Evolutionary conservation across 1,140 invertebrate species (phyloP), one percentile per base, ranked within the genome.

Genomic region (Dysdera silvatica): DNA sequence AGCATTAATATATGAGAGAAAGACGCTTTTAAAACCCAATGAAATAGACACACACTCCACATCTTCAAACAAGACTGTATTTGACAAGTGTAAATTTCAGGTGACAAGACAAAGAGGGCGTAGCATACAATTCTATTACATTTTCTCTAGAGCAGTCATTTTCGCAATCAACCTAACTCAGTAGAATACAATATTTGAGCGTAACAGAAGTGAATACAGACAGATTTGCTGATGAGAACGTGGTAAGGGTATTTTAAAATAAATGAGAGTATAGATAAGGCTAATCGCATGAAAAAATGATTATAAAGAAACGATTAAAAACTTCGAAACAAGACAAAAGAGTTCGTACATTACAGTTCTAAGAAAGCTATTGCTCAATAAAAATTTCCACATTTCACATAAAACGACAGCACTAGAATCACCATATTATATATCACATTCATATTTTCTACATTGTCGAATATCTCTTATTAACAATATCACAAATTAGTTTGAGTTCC

Each of bases 401-500:
- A 48, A 53, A 63, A 63, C 55, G 52, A 63, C 61, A 63, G 35
- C 53, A 63, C 52, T 63, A 53, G 61, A 63, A 63, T 63, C 61
- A 63, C 61, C 52, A 33, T 55, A 63, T 63, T 61, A n/a, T 61
- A 61, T 63, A 63, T 63, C 61, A 63, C 61, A 63, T 63, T 35
- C 48, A 63, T 48, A 54, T 37, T 59, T 61, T 56, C 61, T 63
- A 63, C 51, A 48, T 61, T 61, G 54, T 56, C 41, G 61, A 63
- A 63, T 47, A 56, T 63, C 56, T 63, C 35, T 55, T 63, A 56
- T 63, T 63, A 63, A 63, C 61, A 63, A 63, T 63, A 63, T 63
- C 61, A 63, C 61, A 63, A 63, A 63, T 63, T 63, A 63, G 59
- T 63, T 63, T 63, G 61, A 63, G 61, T 63, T 63, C 51, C 51